phyloP scores from a whole-genome alignment of 2,797 vertebrate species.

The Hippoglossus hippoglossus region DNA sequence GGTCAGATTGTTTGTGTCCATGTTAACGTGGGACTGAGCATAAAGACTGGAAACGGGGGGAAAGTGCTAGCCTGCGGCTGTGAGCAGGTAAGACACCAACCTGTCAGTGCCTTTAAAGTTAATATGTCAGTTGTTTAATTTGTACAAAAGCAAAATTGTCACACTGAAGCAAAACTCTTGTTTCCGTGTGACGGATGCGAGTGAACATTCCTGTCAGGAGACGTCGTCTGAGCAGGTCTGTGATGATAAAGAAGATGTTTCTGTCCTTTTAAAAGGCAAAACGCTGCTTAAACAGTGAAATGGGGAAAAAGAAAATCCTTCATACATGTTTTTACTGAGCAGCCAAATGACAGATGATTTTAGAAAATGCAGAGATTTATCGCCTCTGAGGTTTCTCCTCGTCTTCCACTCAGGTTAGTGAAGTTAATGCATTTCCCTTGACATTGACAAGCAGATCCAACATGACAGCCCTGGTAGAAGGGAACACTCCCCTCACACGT shows the following conservation, averaged over 20 bases:
- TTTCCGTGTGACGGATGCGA: slow-evolving; percentile 19
- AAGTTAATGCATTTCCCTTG: neutral
- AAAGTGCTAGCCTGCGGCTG: too few species aligned
- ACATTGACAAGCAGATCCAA: too few species aligned
- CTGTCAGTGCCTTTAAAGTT: neutral
- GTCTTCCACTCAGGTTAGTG: neutral
- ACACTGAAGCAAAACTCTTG: neutral
- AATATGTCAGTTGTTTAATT: too few species aligned
- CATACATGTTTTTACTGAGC: neutral
- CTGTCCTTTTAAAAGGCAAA: slow-evolving; percentile 37
- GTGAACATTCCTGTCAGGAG: slow-evolving; percentile 26
- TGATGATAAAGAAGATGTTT: neutral
- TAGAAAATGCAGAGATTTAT: slow-evolving; percentile 29
- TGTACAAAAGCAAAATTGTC: neutral
- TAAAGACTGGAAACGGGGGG: too few species aligned
- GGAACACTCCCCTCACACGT: neutral
- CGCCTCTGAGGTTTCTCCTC: slow-evolving; percentile 2
- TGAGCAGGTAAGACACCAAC: too few species aligned
- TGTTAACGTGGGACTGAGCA: too few species aligned
- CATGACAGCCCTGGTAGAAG: too few species aligned
- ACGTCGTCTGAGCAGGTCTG: slow-evolving; percentile 12
- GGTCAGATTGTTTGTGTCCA: too few species aligned
- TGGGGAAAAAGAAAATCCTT: neutral
- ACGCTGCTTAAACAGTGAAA: slow-evolving; percentile 9
- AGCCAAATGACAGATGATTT: neutral